A percentile compares a stretch with the other conserved stretches of the same genome.
Evolutionary conservation across 2,797 vertebrate species (phyloP).

Genomic region (Rhinogobio ventralis): DNA sequence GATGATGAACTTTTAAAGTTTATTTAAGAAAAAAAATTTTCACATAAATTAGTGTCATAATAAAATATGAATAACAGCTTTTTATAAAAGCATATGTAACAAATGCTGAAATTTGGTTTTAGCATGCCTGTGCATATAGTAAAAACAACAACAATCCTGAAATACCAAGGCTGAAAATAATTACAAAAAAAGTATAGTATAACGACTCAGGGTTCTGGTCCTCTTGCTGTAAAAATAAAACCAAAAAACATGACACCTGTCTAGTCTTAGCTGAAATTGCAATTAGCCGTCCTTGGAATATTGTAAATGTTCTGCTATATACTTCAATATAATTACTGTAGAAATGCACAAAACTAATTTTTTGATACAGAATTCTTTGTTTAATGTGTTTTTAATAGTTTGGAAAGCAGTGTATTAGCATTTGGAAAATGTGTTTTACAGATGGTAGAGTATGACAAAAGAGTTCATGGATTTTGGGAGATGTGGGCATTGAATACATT

Average conservation of each 20-base stretch:
- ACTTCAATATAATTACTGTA: background rate
- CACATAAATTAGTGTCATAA: background rate
- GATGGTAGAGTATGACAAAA: background rate
- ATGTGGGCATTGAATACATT: background rate
- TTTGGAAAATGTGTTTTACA: background rate
- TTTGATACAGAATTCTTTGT: background rate
- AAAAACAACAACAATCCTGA: background rate
- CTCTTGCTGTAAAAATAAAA: background rate
- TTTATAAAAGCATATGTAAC: background rate
- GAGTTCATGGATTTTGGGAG: background rate
- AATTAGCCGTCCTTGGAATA: background rate
- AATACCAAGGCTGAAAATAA: background rate
- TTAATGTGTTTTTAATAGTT: background rate
- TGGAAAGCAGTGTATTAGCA: background rate
- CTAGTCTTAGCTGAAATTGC: background rate
- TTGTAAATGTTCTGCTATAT: background rate
- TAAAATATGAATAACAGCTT: background rate
- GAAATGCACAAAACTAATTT: background rate
- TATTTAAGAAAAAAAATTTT: no score
- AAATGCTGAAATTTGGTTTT: background rate
- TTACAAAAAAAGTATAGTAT: background rate
- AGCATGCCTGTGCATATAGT: background rate
- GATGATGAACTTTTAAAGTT: background rate
- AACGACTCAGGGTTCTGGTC: background rate
- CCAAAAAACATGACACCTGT: no score